Percentiles rank a stretch among this genome's conserved stretches.
Conservation (phyloP, 1,140 invertebrate species). For the Drosophila lowei region DNA sequence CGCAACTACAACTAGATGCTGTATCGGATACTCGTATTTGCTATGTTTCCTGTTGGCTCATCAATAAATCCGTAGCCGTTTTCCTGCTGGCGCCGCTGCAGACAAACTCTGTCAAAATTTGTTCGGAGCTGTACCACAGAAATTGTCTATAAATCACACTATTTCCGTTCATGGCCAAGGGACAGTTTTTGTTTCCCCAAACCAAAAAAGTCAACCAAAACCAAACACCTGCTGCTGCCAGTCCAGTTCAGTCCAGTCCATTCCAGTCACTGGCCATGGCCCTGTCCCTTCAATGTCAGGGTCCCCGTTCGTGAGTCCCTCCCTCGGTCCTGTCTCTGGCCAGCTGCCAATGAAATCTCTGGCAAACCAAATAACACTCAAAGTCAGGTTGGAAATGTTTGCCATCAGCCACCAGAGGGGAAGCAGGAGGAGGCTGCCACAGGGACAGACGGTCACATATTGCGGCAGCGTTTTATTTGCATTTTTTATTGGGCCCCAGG, state of each 20-base stretch:
- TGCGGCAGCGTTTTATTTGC: conserved; percentile 73
- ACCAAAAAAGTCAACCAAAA: conserved; percentile 27
- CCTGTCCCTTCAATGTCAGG: conserved; percentile 41
- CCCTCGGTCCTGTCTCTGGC: conserved; percentile 32
- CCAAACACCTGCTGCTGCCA: conserved; percentile 69
- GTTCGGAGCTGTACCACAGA: conserved; percentile 19
- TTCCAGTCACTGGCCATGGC: conserved; percentile 34
- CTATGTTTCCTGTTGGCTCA: conserved; percentile 68
- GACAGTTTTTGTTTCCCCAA: conserved; percentile 35
- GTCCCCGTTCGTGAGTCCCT: conserved; percentile 3
- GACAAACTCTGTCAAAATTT: conserved; percentile 55
- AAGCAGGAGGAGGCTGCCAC: not conserved
- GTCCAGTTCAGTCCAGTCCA: conserved; percentile 15
- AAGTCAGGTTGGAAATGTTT: conserved; percentile 71
- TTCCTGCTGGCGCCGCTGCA: conserved; percentile 62
- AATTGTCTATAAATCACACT: conserved; percentile 71
- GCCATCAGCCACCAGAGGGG: conserved; percentile 15
- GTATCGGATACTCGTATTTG: conserved; percentile 49
- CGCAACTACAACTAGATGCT: conserved; percentile 36
- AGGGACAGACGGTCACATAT: conserved; percentile 57
- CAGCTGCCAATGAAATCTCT: conserved; percentile 76
- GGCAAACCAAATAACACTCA: conserved; percentile 78
- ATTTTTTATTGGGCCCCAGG: conserved; percentile 68
- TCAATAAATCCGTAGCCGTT: conserved; percentile 78
- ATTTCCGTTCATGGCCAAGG: conserved; percentile 51